Evolutionary conservation across 2,888 invertebrate genomes (phyloP).

Genomic region (Platycnemis pennipes): DNA sequence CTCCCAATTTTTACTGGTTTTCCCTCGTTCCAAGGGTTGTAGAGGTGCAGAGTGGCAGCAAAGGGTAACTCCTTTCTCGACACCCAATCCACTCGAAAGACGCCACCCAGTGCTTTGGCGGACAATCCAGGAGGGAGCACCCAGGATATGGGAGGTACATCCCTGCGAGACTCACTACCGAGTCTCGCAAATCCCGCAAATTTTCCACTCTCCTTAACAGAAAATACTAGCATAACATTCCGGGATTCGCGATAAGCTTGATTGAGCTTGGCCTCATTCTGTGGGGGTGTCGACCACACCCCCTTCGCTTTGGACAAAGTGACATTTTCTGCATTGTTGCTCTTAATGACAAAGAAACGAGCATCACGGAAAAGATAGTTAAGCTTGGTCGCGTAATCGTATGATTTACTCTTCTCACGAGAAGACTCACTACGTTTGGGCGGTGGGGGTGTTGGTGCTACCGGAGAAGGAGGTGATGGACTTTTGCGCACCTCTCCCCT

Average conservation of each 20-base stretch:
- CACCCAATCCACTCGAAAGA: constrained; percentile 98
- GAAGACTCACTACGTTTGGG: constrained; percentile 51
- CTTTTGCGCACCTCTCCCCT: constrained; percentile 61
- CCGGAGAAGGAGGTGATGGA: constrained; percentile 43
- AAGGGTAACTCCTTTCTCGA: constrained; percentile 96
- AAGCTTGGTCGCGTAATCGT: constrained; percentile 91
- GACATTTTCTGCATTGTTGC: constrained; percentile 98
- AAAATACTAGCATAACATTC: constrained; percentile 97
- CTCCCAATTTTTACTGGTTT: constrained; percentile 99
- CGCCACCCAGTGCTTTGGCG: constrained; percentile 95
- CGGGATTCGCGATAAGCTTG: constrained; percentile 95
- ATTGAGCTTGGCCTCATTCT: constrained; percentile 97
- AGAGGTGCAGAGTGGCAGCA: constrained; percentile 93
- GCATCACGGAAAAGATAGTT: constrained; percentile 97
- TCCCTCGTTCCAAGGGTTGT: constrained; percentile 99
- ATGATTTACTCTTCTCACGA: constrained; percentile 59
- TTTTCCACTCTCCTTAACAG: constrained; percentile 98
- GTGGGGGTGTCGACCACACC: constrained; percentile 98
- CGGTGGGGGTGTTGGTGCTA: constrained; percentile 53
- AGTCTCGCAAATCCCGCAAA: constrained; percentile 93
- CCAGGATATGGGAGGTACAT: constrained; percentile 95
- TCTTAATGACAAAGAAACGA: constrained; percentile 97
- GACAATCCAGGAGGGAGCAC: constrained; percentile 95
- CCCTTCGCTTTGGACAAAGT: constrained; percentile 96
- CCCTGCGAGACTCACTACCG: constrained; percentile 92